phyloP scores from a whole-genome alignment of 1,140 invertebrate genomes.

The Temnothorax longispinosus region DNA sequence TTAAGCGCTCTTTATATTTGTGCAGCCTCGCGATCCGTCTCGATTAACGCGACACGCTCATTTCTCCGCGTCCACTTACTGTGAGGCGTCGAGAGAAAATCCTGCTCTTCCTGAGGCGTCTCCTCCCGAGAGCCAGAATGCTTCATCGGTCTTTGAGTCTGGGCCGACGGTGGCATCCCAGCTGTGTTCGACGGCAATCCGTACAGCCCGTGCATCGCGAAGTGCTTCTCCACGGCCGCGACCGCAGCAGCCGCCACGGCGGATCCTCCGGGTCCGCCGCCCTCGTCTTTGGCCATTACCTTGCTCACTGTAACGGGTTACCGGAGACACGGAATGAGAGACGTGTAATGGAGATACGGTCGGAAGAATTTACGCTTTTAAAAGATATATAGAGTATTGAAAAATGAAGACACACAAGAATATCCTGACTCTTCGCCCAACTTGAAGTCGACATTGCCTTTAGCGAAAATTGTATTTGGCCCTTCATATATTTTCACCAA shows the following conservation, averaged over 20 bases:
- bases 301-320: slow-evolving; percentile 78
- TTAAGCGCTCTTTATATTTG: not conserved
- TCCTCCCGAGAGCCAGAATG: slow-evolving; percentile 79
- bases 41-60: not conserved
- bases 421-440: not conserved
- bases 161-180: slow-evolving; percentile 80
- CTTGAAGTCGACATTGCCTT: not conserved
- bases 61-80: slow-evolving; percentile 75
- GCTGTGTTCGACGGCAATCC: slow-evolving; percentile 81
- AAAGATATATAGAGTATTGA: not conserved
- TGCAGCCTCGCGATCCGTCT: not conserved
- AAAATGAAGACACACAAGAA: not conserved
- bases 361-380: not conserved
- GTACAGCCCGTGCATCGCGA: slow-evolving; percentile 84
- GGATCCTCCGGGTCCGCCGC: slow-evolving; percentile 78
- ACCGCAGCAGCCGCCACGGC: slow-evolving; percentile 80
- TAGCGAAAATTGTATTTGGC: not conserved
- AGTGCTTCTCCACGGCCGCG: slow-evolving; percentile 84
- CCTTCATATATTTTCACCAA: not conserved
- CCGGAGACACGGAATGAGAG: not conserved
- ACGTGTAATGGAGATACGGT: not conserved
- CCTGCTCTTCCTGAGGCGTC: slow-evolving; percentile 80
- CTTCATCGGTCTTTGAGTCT: slow-evolving; percentile 82
- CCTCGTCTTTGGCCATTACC: slow-evolving; percentile 82
- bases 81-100: slow-evolving; percentile 81